Conservation (phyloP, 2,888 invertebrate genomes). For the Neoaliturus tenellus region DNA sequence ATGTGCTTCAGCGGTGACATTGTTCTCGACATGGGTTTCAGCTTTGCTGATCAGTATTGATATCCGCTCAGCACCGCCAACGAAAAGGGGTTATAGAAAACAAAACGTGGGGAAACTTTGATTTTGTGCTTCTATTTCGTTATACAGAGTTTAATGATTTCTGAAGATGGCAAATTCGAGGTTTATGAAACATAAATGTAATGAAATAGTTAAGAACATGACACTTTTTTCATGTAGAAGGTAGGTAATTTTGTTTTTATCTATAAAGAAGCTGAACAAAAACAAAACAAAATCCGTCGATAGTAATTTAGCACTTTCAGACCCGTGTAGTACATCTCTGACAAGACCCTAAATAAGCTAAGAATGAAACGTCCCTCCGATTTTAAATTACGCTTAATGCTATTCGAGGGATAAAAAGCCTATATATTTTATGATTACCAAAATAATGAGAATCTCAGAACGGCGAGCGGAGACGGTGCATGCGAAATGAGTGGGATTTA, state of each 20-base stretch:
- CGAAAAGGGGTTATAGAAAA: background rate
- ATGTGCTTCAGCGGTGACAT: background rate
- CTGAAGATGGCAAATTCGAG: no score
- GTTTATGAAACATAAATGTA: no score
- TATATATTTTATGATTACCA: constrained; percentile 60
- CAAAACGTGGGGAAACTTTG: background rate
- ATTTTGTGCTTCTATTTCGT: no score
- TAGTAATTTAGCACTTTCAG: no score
- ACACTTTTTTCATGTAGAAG: no score
- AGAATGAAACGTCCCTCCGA: background rate
- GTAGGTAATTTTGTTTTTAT: no score
- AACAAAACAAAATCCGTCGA: no score
- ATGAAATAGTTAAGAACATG: no score
- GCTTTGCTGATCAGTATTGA: constrained; percentile 24
- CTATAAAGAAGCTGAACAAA: no score
- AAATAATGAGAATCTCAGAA: constrained; percentile 57
- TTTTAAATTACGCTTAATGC: constrained; percentile 39
- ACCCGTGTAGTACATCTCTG: background rate
- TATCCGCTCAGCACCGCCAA: background rate
- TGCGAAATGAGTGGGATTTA: constrained; percentile 55
- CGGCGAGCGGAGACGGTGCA: constrained; percentile 51
- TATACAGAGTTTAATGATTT: no score
- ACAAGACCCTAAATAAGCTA: background rate
- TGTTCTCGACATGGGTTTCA: background rate
- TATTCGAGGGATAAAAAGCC: constrained; percentile 56